Evolutionary conservation across 1,140 invertebrate genomes (phyloP), one percentile per base, ranked within the genome.

Genomic region (Coptotermes formosanus): DNA sequence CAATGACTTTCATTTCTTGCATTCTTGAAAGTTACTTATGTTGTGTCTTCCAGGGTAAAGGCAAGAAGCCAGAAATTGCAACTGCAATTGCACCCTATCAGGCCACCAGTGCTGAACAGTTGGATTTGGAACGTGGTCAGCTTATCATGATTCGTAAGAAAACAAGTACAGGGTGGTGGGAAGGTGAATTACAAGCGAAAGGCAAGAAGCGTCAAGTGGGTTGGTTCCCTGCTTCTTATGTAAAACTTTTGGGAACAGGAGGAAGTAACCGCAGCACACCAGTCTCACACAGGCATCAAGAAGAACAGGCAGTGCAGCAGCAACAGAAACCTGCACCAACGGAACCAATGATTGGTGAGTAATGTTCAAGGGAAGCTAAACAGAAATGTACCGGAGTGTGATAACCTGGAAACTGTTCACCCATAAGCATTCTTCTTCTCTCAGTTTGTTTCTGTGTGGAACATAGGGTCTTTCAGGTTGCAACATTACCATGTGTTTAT

Each of bases 151-250:
- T 99, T 25, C 93, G 98, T 23, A 99, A 99, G 91, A 99, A 99
- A 90, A 97, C 97, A 16, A 95, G 97, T 85, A 97, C 97, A 88
- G 98, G 98, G 38, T 99, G 98, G 98, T 99, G 99, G 99, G 98
- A 99, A 93, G 99, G 99, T 82, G 99, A 99, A 92, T 91, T 99
- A 44, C 98, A 99, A 92, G 97, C 86, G 8, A 97, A 98, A 91
- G 98, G 98, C n/a, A 95, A 97, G 88, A 98, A 98, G 89, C 93
- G 97, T 85, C 97, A 98, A 92, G 95, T 98, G 85, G 98, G 98
- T 9, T 99, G 98, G 98, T 99, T 99, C 91, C 98, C 98, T 16
- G 98, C 98, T 38, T 97, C 97, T 83, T 99, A 99, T 90, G 98
- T 99, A 0, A 99, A 99, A 92, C 93, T 97, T 84, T 89, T 96